phyloP scores from a whole-genome alignment of 2,888 invertebrate species.

The Scaptodrosophila latifasciaeformis region DNA sequence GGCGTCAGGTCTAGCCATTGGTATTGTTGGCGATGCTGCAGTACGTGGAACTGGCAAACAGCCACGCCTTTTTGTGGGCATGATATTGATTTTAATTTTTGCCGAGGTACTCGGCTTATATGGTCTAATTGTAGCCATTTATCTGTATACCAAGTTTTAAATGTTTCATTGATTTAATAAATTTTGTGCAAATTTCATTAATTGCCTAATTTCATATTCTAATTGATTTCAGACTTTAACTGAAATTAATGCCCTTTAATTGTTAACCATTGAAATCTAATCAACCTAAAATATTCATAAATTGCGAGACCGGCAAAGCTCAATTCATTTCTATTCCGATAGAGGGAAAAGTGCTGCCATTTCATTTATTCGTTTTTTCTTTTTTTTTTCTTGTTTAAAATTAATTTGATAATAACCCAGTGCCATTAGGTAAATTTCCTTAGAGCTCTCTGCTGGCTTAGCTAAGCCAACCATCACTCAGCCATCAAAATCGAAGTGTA shows the following conservation, averaged over 20 bases:
- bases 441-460: no score
- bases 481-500: no score
- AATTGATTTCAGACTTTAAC: no score
- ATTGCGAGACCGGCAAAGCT: no score
- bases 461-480: not conserved
- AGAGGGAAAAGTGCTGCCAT: no score
- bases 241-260: no score
- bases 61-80: slow-evolving; percentile 99
- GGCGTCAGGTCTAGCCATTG: slow-evolving; percentile 99
- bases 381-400: not conserved
- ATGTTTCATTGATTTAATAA: not conserved
- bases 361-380: no score
- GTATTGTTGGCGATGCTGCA: slow-evolving; percentile 99
- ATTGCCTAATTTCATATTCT: no score
- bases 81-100: slow-evolving; percentile 99
- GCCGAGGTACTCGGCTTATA: slow-evolving; percentile 99
- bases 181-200: not conserved
- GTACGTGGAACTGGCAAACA: slow-evolving; percentile 99
- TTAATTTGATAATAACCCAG: not conserved
- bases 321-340: no score
- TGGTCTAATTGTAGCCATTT: slow-evolving; percentile 99
- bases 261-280: no score
- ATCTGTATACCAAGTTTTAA: slow-evolving; percentile 90
- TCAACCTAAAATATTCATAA: not conserved
- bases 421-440: not conserved